These are phyloP conservation scores for Strix uralensis DNA, from an alignment of 2,113 vertebrate genomes.

Conservation along the genomic window DNA sequence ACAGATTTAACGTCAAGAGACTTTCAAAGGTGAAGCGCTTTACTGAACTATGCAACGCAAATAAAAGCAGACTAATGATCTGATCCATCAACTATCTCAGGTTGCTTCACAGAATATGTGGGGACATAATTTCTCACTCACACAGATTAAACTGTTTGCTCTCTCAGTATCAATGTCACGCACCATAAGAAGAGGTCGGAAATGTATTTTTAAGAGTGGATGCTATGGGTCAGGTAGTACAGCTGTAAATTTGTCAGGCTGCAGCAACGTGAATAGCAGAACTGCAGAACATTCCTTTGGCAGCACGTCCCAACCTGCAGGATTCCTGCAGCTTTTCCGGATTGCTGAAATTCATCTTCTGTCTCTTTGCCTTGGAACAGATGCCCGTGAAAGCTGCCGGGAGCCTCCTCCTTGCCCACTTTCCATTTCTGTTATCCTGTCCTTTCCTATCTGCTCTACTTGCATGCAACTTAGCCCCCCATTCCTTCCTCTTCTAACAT, in stretches of 20 bases:
- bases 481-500: background rate
- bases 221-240: background rate
- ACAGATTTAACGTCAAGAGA: background rate
- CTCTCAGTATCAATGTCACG: background rate
- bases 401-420: background rate
- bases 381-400: background rate
- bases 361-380: slow-evolving; percentile 14
- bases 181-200: background rate
- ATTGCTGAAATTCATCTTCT: slow-evolving; percentile 38
- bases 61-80: background rate
- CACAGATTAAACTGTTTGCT: background rate
- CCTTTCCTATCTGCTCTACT: background rate
- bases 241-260: background rate
- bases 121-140: background rate
- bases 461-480: background rate
- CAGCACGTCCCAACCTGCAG: slow-evolving; percentile 59
- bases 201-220: background rate
- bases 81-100: background rate
- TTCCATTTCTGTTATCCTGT: background rate
- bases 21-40: background rate
- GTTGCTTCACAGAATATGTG: background rate
- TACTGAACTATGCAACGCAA: background rate
- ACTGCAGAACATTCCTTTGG: slow-evolving; percentile 42
- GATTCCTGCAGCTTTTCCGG: slow-evolving; percentile 41
- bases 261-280: background rate